phyloP scores from a whole-genome alignment of 2,113 vertebrate genomes.

The Chelonoidis abingdonii region DNA sequence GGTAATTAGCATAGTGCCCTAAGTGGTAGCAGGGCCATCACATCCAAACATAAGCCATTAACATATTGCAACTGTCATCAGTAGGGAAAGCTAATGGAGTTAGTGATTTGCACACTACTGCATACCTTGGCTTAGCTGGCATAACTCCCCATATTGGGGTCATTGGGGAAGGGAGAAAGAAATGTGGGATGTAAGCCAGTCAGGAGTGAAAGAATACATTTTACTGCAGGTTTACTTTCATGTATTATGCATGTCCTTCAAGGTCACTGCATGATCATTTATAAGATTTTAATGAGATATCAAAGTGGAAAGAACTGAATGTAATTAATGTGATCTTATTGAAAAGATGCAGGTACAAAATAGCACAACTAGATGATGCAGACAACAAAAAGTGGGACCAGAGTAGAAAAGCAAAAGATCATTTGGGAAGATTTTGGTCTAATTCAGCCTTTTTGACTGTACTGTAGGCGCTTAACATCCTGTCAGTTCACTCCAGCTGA shows the following conservation, averaged over 20 bases:
- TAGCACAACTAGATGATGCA: slow-evolving; percentile 50
- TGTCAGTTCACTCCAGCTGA: slow-evolving; percentile 32
- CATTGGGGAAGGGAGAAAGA: slow-evolving; percentile 83
- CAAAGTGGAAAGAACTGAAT: slow-evolving; percentile 86
- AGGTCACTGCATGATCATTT: slow-evolving; percentile 89
- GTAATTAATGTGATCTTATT: slow-evolving; percentile 84
- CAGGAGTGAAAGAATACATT: slow-evolving; percentile 89
- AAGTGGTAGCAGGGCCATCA: slow-evolving; percentile 83
- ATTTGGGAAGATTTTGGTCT: slow-evolving; percentile 24
- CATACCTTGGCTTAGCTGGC: slow-evolving; percentile 82
- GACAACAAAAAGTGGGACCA: slow-evolving; percentile 65
- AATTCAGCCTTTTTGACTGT: background rate
- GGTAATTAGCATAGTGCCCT: slow-evolving; percentile 87
- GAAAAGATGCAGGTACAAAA: slow-evolving; percentile 78
- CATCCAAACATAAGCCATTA: slow-evolving; percentile 86
- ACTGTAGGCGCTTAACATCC: slow-evolving; percentile 20
- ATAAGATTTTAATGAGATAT: slow-evolving; percentile 92
- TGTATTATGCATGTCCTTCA: slow-evolving; percentile 89
- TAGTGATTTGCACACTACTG: slow-evolving; percentile 77
- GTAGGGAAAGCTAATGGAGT: slow-evolving; percentile 80
- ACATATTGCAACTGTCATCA: slow-evolving; percentile 89
- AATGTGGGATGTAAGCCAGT: slow-evolving; percentile 84
- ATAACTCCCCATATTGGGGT: slow-evolving; percentile 80
- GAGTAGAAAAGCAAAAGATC: background rate
- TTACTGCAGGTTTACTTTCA: slow-evolving; percentile 90